Conservation (phyloP, 2,888 invertebrate species). For the Lasioglossum pauxillum region DNA sequence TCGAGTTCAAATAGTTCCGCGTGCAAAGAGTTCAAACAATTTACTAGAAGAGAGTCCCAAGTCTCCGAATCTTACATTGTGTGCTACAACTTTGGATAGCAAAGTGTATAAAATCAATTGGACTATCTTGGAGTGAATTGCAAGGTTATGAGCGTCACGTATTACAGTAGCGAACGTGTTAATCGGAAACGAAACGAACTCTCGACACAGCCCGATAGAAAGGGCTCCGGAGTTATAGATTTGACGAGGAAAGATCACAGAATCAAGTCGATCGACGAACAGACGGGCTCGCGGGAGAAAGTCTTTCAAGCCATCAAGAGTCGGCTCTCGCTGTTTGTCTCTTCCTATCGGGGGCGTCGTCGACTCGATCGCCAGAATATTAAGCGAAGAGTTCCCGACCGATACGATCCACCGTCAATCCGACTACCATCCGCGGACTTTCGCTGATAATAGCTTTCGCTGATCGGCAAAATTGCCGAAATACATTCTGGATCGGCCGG, state of each 20-base stretch:
- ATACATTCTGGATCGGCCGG: not conserved
- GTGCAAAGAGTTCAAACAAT: no score
- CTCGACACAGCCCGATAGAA: not conserved
- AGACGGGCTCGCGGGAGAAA: not conserved
- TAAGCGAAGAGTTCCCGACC: not conserved
- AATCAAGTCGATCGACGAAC: not conserved
- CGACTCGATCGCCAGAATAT: not conserved
- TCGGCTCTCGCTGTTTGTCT: not conserved
- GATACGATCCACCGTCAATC: constrained; percentile 9
- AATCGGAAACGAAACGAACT: not conserved
- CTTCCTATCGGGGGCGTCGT: constrained; percentile 6
- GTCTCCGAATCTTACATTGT: no score
- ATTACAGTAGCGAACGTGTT: no score
- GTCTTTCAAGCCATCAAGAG: not conserved
- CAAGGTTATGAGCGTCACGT: no score
- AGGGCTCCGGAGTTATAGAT: not conserved
- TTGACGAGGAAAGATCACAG: not conserved
- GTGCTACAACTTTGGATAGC: no score
- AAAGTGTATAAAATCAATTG: no score
- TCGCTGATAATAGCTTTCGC: no score
- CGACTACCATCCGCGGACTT: not conserved
- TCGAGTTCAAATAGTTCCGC: no score
- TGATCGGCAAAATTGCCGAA: not conserved
- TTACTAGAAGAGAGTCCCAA: no score
- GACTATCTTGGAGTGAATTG: no score